These are phyloP conservation scores for Oreochromis spilurus DNA, from an alignment of 2,113 vertebrate species.

Conservation along the genomic window DNA sequence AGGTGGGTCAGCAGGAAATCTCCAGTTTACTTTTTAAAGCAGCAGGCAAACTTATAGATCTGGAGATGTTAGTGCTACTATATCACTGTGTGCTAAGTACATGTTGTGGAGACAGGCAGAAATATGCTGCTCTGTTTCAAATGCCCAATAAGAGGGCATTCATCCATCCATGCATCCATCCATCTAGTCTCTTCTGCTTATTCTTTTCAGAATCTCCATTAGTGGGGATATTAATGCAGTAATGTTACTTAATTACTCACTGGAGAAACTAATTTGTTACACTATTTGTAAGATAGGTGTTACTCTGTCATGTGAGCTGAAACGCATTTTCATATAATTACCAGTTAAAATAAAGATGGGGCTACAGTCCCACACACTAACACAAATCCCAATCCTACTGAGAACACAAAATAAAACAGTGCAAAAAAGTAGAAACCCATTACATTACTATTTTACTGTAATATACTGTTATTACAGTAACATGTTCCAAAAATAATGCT, in stretches of 20 bases:
- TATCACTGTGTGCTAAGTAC: not conserved
- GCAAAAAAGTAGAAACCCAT: too few species aligned
- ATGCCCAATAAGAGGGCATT: fast-evolving
- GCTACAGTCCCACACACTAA: too few species aligned
- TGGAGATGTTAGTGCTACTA: not conserved
- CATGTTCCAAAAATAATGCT: too few species aligned
- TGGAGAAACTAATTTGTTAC: not conserved
- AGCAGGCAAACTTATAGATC: not conserved
- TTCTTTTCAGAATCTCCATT: not conserved
- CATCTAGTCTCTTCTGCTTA: not conserved
- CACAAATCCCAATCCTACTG: too few species aligned
- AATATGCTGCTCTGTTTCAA: not conserved
- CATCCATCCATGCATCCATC: not conserved
- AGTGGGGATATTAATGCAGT: not conserved
- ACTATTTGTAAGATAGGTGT: too few species aligned
- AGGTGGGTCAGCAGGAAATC: fast-evolving
- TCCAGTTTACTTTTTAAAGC: not conserved
- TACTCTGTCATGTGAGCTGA: too few species aligned
- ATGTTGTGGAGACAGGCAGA: fast-evolving
- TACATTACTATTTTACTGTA: too few species aligned
- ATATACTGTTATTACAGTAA: too few species aligned
- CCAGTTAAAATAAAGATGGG: too few species aligned
- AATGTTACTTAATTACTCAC: not conserved
- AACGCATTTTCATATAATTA: too few species aligned
- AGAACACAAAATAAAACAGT: too few species aligned